Evolutionary conservation across 2,113 vertebrate genomes (phyloP), one percentile per base, ranked within the genome.

Genomic region (Xiphophorus maculatus): DNA sequence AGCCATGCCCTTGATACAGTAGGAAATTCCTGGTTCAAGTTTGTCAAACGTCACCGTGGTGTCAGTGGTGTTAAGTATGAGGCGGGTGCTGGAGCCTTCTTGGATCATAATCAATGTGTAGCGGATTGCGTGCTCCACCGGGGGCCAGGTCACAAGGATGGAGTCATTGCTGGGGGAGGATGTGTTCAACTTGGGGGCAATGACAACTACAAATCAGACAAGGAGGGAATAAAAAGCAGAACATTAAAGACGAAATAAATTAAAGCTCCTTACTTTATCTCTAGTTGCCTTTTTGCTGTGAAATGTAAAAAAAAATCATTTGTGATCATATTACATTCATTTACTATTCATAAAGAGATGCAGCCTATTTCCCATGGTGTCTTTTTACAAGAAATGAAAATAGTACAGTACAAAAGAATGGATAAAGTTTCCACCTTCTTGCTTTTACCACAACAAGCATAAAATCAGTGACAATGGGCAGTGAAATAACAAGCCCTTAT

Each of bases 1-100:
- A 0, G 96, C 96, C 40, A 92, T 95, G 63, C 90, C 94, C 82
- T 96, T 97, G 85, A 98, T 95, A 28, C 93, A 96, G 85, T 97
- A 98, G 3, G 88, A 94, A 4, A 92, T 95, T 82, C 97, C 96
- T 0, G 96, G 81, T 19, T 96, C 91, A 8, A 98, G 92, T 79
- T 63, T 77, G 35, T 85, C 87, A 71, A 97, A 96, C n/a, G 87
- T 91, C 75, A 95, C 29, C 0, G 42, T 90, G 19, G 93, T 95
- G 35, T 93, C 80, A 3, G 95, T 96, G 73, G 96, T 96, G 87
- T 96, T 97, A 68, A 95, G 74, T 64, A 94, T 96, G 83, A 92
- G 73, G 73, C 94, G 94, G 28, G 62, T 87, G 66, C 90, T 94
- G 84, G 96, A 93, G 79, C 94, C 95, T 51, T 95, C 92, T 78